These are phyloP conservation scores for Stenodera caucasica DNA, from an alignment of 2,888 invertebrate species.

Conservation along the genomic window DNA sequence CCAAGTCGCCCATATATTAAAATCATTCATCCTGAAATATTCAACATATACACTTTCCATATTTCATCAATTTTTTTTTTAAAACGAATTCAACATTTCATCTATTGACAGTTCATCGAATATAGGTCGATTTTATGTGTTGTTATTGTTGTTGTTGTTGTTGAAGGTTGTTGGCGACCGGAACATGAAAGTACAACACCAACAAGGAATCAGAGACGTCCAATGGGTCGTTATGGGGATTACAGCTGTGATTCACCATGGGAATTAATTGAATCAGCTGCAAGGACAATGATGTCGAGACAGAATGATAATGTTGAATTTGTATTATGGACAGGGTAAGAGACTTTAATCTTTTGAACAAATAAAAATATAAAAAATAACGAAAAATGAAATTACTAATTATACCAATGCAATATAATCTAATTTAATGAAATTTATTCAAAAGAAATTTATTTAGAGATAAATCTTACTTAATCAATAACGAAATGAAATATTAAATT, in stretches of 20 bases:
- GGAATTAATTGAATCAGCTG: slow-evolving; percentile 85
- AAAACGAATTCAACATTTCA: not conserved
- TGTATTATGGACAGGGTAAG: slow-evolving; percentile 93
- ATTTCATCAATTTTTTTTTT: not conserved
- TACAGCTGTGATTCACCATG: slow-evolving; percentile 88
- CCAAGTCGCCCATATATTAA: slow-evolving; percentile 15
- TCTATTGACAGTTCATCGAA: not conserved
- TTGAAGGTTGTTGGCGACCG: slow-evolving; percentile 51
- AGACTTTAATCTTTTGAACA: slow-evolving; percentile 27
- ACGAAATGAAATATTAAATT: not conserved
- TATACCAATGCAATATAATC: not conserved
- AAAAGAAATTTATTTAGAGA: not conserved
- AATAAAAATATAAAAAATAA: slow-evolving; percentile 2
- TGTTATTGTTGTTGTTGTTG: not conserved
- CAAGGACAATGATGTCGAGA: slow-evolving; percentile 81
- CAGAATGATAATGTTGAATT: slow-evolving; percentile 89
- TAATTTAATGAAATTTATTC: not conserved
- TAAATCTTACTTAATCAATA: not conserved
- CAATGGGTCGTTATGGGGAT: slow-evolving; percentile 74
- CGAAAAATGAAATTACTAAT: too few relatives aligned
- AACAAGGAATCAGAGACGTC: slow-evolving; percentile 56
- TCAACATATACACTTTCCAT: not conserved
- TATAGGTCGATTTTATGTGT: not conserved
- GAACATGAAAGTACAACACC: slow-evolving; percentile 55
- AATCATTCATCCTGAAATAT: not conserved